These are phyloP conservation scores for Halictus ligatus DNA, from an alignment of 2,888 invertebrate genomes.

Conservation along the genomic window DNA sequence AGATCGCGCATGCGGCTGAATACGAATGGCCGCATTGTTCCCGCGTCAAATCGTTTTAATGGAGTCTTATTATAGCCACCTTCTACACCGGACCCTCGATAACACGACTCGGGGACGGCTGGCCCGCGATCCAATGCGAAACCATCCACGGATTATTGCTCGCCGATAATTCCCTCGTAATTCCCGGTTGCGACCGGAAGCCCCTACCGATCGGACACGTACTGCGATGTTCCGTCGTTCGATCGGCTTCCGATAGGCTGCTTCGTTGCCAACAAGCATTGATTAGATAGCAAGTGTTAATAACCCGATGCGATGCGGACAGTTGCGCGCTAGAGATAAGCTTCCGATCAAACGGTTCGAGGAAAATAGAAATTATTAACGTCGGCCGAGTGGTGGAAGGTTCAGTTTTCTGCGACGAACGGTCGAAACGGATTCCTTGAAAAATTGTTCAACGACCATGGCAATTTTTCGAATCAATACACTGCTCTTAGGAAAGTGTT, in stretches of 20 bases:
- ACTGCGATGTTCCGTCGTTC: not conserved
- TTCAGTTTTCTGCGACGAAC: not conserved
- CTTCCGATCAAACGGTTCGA: not conserved
- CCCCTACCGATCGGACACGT: not conserved
- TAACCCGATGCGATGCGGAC: not conserved
- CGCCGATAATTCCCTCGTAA: slow-evolving; percentile 37
- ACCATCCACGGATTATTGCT: slow-evolving; percentile 44
- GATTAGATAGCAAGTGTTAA: not conserved
- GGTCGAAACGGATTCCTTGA: not conserved
- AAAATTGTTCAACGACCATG: not conserved
- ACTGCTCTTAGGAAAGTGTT: too few species aligned
- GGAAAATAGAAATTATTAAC: not conserved
- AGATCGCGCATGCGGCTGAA: slow-evolving; percentile 65
- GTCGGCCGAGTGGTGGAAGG: not conserved
- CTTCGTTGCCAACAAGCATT: not conserved
- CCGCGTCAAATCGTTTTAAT: slow-evolving; percentile 68
- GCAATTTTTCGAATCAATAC: too few species aligned
- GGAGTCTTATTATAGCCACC: slow-evolving; percentile 66
- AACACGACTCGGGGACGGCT: slow-evolving; percentile 25
- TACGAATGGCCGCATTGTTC: slow-evolving; percentile 72
- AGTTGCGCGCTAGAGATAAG: not conserved
- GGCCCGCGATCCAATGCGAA: slow-evolving; percentile 30
- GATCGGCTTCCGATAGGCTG: slow-evolving; percentile 1
- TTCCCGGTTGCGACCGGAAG: slow-evolving; percentile 19
- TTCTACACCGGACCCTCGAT: slow-evolving; percentile 38